These are phyloP conservation scores for Hirtodrosophila trivittata DNA, from an alignment of 2,888 invertebrate genomes.

Conservation along the genomic window DNA sequence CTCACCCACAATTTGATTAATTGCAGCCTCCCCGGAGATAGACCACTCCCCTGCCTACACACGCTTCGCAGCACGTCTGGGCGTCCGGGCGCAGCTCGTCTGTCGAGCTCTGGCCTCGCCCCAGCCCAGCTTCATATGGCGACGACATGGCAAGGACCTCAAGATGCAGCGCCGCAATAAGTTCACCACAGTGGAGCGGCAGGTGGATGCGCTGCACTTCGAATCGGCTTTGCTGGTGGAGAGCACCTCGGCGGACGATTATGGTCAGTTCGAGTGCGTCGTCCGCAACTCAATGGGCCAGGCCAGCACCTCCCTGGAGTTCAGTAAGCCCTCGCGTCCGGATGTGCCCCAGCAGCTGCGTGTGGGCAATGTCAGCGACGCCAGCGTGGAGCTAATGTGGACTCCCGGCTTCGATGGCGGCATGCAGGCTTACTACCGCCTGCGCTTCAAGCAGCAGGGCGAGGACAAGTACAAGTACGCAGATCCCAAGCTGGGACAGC, in stretches of 20 bases:
- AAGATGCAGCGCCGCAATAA: conserved; percentile 81
- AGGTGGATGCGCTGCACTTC: conserved; percentile 74
- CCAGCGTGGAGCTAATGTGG: conserved; percentile 75
- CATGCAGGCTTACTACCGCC: conserved; percentile 79
- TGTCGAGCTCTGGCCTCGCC: conserved; percentile 80
- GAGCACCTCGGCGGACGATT: conserved; percentile 80
- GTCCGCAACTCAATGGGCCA: conserved; percentile 80
- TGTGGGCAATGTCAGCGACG: conserved; percentile 80
- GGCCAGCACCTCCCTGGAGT: conserved; percentile 78
- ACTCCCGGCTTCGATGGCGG: conserved; percentile 81
- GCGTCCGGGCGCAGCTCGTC: conserved; percentile 76
- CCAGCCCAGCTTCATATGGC: conserved; percentile 80
- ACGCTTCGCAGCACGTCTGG: conserved; percentile 79
- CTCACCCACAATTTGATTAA: neutral
- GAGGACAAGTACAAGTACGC: conserved; percentile 81
- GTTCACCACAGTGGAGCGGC: conserved; percentile 75
- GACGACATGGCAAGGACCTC: conserved; percentile 81
- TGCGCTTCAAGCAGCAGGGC: conserved; percentile 74
- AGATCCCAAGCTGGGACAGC: conserved; percentile 74
- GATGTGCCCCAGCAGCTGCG: conserved; percentile 75
- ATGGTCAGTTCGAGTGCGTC: conserved; percentile 81
- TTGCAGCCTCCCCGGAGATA: conserved; percentile 80
- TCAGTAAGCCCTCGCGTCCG: conserved; percentile 80
- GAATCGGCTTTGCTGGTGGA: conserved; percentile 79
- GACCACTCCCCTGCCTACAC: conserved; percentile 76